Conservation (phyloP, 2,797 vertebrate species). For the Xiphorhynchus erythropygius region DNA sequence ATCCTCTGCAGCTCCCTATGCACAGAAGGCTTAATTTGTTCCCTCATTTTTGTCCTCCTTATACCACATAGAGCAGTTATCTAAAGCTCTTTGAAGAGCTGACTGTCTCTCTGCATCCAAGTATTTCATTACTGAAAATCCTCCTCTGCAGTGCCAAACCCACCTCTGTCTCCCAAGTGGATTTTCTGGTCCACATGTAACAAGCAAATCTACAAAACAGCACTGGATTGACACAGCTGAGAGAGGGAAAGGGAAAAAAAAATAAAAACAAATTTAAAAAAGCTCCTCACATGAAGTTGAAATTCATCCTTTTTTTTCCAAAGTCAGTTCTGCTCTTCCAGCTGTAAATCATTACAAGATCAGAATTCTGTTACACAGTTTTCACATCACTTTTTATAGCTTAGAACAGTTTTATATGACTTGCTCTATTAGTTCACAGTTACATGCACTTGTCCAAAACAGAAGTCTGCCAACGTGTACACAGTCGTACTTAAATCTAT, state of each 20-base stretch:
- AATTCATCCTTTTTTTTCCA: background rate
- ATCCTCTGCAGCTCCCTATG: background rate
- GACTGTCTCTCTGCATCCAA: background rate
- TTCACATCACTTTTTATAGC: background rate
- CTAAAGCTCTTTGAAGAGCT: background rate
- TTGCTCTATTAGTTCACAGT: background rate
- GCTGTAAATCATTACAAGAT: background rate
- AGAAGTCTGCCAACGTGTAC: background rate
- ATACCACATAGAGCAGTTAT: background rate
- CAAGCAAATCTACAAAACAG: background rate
- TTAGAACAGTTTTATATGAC: background rate
- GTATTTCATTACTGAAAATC: background rate
- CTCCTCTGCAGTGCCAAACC: background rate
- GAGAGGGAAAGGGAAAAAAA: background rate
- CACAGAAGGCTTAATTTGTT: background rate
- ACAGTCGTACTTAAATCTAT: background rate
- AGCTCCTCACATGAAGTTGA: background rate
- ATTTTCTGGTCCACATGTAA: background rate
- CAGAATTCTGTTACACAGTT: background rate
- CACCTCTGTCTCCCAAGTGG: background rate
- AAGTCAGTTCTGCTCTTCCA: background rate
- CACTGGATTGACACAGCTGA: background rate
- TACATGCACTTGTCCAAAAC: background rate
- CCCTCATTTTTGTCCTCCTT: background rate
- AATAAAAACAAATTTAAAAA: background rate